A percentile compares a stretch with the other conserved stretches of the same genome.
Evolutionary conservation across 1,140 invertebrate genomes (phyloP).

Genomic region (Atta cephalotes): DNA sequence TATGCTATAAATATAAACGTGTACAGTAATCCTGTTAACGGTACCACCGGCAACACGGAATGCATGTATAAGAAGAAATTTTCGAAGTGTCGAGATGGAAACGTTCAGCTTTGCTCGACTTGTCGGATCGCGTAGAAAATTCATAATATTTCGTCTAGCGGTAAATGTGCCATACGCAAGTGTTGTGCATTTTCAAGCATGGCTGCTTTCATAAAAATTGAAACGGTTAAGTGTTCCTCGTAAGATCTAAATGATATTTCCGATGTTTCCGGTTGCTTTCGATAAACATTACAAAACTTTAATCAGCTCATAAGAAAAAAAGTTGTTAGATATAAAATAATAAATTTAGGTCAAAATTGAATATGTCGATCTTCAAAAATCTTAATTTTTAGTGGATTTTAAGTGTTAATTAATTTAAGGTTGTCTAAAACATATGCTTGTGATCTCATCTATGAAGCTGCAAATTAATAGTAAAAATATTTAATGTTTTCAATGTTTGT

Average conservation of each 20-base stretch:
- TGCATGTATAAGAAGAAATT: slow-evolving; percentile 48
- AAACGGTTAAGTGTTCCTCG: background rate
- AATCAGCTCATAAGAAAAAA: background rate
- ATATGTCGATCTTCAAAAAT: background rate
- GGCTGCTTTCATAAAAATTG: background rate
- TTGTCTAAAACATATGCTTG: background rate
- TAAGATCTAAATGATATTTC: slow-evolving; percentile 7
- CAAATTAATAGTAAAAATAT: background rate
- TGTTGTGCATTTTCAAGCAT: slow-evolving; percentile 23
- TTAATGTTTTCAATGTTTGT: background rate
- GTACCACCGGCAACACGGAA: slow-evolving; percentile 61
- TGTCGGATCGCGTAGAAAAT: slow-evolving; percentile 26
- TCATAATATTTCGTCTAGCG: slow-evolving; percentile 33
- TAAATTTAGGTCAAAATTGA: background rate
- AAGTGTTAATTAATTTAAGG: background rate
- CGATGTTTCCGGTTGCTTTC: background rate
- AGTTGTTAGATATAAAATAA: background rate
- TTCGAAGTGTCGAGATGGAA: slow-evolving; percentile 24
- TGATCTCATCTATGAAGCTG: background rate
- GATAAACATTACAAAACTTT: background rate
- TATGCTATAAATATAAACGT: slow-evolving; percentile 8
- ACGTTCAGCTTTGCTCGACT: background rate
- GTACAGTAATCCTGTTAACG: slow-evolving; percentile 70
- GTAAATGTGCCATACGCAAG: background rate
- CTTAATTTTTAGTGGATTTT: background rate